Evolutionary conservation across 2,113 vertebrate genomes (phyloP).

Genomic region (Miniopterus natalensis): DNA sequence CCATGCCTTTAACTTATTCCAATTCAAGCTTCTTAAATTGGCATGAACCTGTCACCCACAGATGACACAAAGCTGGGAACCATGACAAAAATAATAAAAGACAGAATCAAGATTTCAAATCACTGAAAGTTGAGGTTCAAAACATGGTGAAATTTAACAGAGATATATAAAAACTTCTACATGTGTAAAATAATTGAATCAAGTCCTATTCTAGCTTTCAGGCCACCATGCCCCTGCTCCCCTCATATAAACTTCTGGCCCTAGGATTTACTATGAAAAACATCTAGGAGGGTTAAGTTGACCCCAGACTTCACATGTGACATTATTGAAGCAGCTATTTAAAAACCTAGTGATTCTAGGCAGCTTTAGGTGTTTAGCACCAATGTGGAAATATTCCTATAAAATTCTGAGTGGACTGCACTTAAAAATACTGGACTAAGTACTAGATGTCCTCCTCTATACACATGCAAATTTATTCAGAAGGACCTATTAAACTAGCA

Average conservation of each 20-base stretch:
- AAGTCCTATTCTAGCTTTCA: not conserved
- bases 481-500: conserved; percentile 1
- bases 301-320: not conserved
- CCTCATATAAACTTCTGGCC: not conserved
- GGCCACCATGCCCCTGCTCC: not conserved
- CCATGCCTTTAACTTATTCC: conserved; percentile 15
- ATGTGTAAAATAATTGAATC: not conserved
- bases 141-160: conserved; percentile 46
- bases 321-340: conserved; percentile 7
- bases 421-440: conserved; percentile 5
- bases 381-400: not conserved
- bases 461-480: conserved; percentile 26
- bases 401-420: not conserved
- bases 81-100: conserved; percentile 30
- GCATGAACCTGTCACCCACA: conserved; percentile 22
- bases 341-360: not conserved
- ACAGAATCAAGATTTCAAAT: conserved; percentile 29
- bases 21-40: conserved; percentile 8
- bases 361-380: not conserved
- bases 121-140: not conserved
- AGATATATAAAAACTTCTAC: not conserved
- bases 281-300: not conserved
- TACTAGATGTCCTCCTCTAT: not conserved
- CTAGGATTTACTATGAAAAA: conserved; percentile 19
- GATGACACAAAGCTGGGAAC: conserved; percentile 21